These are phyloP conservation scores for Neopelma chrysocephalum DNA, from an alignment of 2,797 vertebrate genomes.

Conservation along the genomic window DNA sequence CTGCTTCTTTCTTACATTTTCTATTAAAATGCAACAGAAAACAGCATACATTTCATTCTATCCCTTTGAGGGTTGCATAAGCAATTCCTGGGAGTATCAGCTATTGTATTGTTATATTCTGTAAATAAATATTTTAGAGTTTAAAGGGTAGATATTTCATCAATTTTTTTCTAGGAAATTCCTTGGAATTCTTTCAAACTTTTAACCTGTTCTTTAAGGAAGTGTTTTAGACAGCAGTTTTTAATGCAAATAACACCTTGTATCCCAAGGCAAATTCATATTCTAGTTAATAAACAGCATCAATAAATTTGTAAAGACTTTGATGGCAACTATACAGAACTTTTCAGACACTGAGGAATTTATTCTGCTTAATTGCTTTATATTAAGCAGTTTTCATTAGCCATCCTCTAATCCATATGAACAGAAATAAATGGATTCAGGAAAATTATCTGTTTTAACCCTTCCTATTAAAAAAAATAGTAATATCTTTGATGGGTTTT, in stretches of 20 bases:
- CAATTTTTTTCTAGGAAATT: not conserved
- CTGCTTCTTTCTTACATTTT: constrained; percentile 66
- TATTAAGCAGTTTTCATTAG: constrained; percentile 20
- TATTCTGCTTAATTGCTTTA: constrained; percentile 30
- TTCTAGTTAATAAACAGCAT: constrained; percentile 56
- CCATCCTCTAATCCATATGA: not conserved
- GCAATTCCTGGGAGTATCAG: constrained; percentile 63
- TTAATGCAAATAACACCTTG: constrained; percentile 49
- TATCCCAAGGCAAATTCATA: constrained; percentile 46
- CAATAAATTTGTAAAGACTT: constrained; percentile 54
- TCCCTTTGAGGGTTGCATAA: constrained; percentile 63
- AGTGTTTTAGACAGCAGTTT: constrained; percentile 38
- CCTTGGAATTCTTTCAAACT: constrained; percentile 52
- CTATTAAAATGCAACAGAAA: constrained; percentile 73
- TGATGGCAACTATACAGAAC: constrained; percentile 9
- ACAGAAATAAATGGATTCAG: constrained; percentile 20
- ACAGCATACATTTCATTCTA: constrained; percentile 61
- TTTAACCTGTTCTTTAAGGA: constrained; percentile 52
- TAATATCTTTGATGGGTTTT: not conserved
- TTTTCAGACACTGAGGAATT: constrained; percentile 33
- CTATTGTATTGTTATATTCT: constrained; percentile 66
- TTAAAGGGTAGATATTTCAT: constrained; percentile 64
- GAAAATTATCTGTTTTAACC: constrained; percentile 22
- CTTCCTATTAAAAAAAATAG: not conserved
- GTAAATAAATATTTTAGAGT: constrained; percentile 74